Evolutionary conservation across 1,140 invertebrate species (phyloP), one percentile per base, ranked within the genome.

Genomic region (Sarcophaga bullata): DNA sequence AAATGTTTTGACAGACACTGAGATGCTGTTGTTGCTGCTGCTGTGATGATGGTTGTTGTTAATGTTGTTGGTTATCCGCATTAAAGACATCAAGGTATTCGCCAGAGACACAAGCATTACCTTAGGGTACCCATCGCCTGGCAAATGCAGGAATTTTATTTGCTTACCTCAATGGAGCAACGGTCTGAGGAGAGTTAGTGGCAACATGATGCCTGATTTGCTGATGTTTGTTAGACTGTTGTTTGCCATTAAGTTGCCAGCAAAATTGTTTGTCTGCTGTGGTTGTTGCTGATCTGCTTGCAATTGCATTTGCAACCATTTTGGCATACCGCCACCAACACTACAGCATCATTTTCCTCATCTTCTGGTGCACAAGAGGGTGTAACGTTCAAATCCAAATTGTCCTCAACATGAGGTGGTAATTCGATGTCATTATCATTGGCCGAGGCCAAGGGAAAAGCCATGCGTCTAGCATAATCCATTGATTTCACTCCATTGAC

Each of bases 11-110:
- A 6, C 6, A 3, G 13, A 1, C 54, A 2, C 49, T 62, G 9
- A 3, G 13, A 1, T 81, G 8, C 49, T 62, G 9, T 5, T 81
- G 13, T 6, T 52, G 2, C n/a, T 46, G 8, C 17, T 37, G 25
- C 8, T 37, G 46, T 54, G 8, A 9, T 11, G 8, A 37, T 58
- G 1, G 15, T 52, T 58, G 15, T 81, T 49, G 17, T 15, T 37
- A 17, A 68, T 68, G 7, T 9, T 15, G 11, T 15, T 7, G 13
- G 25, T 13, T 82, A 15, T 84, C 81, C 15, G 84, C 84, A 72
- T 85, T 86, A 78, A 87, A 87, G 76, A 88, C 83, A 75, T 88
- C 88, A 85, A 89, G 86, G 47, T 88, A 85, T 19, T 90, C 86
- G n/a, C 88, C 88, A 68, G 88, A 85, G 49, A 88, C 85, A 48